Evolutionary conservation across 2,888 invertebrate species (phyloP).

Genomic region (Stictocephala bisonia): DNA sequence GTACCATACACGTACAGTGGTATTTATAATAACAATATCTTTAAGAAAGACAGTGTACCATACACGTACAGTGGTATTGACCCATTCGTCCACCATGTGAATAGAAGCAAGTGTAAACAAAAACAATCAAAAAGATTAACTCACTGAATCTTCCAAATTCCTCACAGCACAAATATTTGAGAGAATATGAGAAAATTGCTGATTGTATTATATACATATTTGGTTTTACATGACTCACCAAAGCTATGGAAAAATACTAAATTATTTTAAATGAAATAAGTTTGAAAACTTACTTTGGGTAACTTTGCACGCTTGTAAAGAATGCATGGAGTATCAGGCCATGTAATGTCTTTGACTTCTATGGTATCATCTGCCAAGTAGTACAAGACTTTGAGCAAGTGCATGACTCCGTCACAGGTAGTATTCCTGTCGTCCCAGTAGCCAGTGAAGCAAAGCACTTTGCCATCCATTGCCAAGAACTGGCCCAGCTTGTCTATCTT

Average conservation of each 20-base stretch:
- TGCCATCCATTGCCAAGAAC: slow-evolving; percentile 85
- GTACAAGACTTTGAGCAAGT: slow-evolving; percentile 83
- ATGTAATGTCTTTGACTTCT: slow-evolving; percentile 85
- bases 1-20: no score
- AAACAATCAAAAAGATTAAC: no score
- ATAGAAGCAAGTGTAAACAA: no score
- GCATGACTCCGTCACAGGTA: slow-evolving; percentile 79
- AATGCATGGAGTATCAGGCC: slow-evolving; percentile 76
- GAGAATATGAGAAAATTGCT: no score
- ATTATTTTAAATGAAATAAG: background rate
- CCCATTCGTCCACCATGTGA: no score
- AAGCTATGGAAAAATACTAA: background rate
- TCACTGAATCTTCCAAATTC: no score
- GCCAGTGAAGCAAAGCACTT: slow-evolving; percentile 81
- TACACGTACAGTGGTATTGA: no score
- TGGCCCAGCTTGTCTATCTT: slow-evolving; percentile 77
- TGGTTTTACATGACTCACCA: no score
- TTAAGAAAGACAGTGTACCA: no score
- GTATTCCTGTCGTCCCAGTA: slow-evolving; percentile 93
- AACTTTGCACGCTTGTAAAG: slow-evolving; percentile 81
- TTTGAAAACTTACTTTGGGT: slow-evolving; percentile 72
- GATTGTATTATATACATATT: no score
- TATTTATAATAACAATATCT: no score
- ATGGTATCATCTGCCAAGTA: slow-evolving; percentile 90
- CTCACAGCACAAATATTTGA: no score